Evolutionary conservation across 2,113 vertebrate species (phyloP).

Genomic region (Heterotis niloticus): DNA sequence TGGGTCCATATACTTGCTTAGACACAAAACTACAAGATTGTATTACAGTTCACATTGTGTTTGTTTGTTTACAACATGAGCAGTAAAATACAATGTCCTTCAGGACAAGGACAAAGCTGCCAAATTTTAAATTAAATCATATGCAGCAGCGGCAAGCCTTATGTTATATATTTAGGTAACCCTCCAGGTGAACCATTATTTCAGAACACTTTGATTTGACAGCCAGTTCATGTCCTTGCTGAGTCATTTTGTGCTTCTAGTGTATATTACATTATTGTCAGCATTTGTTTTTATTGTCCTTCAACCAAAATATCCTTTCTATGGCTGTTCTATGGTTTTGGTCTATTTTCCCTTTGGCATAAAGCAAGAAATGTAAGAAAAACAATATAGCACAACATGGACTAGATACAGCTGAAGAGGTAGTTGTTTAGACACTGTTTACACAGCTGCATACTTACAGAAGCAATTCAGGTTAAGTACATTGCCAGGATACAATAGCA

Average conservation of each 20-base stretch:
- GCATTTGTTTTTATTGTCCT: slow-evolving; percentile 18
- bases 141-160: not conserved
- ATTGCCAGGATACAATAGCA: not conserved
- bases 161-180: not conserved
- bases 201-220: slow-evolving; percentile 2
- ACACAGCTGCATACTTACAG: not conserved
- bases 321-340: slow-evolving; percentile 7
- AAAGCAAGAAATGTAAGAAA: not conserved
- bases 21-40: not conserved
- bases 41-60: not conserved
- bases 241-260: slow-evolving; percentile 30
- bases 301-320: slow-evolving; percentile 4
- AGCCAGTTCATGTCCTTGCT: slow-evolving; percentile 19
- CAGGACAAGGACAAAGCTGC: not conserved
- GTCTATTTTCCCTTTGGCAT: not conserved
- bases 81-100: not conserved
- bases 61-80: not conserved
- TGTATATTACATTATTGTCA: slow-evolving; percentile 33
- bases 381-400: not conserved
- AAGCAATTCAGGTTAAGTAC: not conserved
- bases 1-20: not conserved
- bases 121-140: not conserved
- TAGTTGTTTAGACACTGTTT: not conserved
- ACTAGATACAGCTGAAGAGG: not conserved
- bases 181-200: slow-evolving; percentile 3